Evolutionary conservation across 2,113 vertebrate species (phyloP).

Genomic region (Coryphaenoides rupestris): DNA sequence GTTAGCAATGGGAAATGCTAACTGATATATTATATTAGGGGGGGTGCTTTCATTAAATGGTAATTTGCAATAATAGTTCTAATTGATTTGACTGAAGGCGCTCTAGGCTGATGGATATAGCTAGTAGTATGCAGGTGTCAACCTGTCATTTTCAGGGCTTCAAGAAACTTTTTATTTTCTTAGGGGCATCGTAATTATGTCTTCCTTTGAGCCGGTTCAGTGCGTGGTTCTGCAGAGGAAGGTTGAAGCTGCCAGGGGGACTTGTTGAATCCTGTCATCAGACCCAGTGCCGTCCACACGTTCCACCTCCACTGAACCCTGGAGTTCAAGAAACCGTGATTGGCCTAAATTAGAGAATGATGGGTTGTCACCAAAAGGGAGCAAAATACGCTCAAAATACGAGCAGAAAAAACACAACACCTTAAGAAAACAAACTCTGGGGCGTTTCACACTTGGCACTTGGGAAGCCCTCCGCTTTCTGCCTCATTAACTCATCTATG

Average conservation of each 20-base stretch:
- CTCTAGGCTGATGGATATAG: neutral
- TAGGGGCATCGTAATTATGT: neutral
- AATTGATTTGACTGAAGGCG: neutral
- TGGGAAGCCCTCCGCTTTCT: constrained; percentile 15
- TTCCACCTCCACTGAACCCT: constrained; percentile 20
- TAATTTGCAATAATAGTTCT: neutral
- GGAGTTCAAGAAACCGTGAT: constrained; percentile 27
- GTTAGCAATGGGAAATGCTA: too few relatives aligned
- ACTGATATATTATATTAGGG: too few relatives aligned
- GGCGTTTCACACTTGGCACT: neutral
- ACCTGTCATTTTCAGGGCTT: constrained; percentile 5
- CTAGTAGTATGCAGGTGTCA: neutral
- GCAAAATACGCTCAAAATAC: constrained; percentile 35
- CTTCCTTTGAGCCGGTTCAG: constrained; percentile 40
- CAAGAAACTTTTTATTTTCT: neutral
- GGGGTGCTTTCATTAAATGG: neutral
- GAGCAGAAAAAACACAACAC: constrained; percentile 3
- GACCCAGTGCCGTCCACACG: constrained; percentile 9
- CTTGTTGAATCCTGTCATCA: constrained; percentile 37
- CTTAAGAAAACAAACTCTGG: constrained; percentile 7
- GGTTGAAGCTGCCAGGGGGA: constrained; percentile 21
- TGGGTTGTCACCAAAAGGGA: constrained; percentile 24
- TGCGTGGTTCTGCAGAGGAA: constrained; percentile 31
- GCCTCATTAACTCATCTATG: constrained; percentile 20
- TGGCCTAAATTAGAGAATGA: constrained; percentile 43